Percentiles rank a stretch among this genome's conserved stretches.
Evolutionary conservation across 92 coral and sea anemone genomes (phyloP).

Genomic region (Phymanthus crucifer): DNA sequence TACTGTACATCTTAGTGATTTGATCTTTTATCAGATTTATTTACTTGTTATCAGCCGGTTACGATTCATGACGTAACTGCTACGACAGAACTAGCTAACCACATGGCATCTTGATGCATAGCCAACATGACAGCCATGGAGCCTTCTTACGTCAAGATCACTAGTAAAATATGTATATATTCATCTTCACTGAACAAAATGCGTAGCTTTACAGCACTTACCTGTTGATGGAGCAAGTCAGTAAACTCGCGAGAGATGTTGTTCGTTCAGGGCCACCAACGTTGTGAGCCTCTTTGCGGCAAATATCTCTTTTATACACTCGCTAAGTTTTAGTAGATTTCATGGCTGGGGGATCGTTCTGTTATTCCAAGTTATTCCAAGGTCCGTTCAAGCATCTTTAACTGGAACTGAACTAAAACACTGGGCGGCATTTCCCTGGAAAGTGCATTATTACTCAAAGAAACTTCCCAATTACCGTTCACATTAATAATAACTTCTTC

Average conservation of each 20-base stretch:
- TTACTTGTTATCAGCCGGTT: too few relatives aligned
- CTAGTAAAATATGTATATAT: too few relatives aligned
- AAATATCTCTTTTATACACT: neutral
- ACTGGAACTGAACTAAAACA: neutral
- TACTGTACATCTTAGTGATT: too few relatives aligned
- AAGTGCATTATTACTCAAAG: neutral
- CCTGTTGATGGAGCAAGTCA: neutral
- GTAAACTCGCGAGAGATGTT: neutral
- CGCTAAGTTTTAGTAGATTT: neutral
- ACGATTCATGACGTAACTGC: too few relatives aligned
- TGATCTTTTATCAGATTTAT: too few relatives aligned
- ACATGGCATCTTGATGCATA: too few relatives aligned
- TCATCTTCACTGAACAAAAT: too few relatives aligned
- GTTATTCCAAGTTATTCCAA: neutral
- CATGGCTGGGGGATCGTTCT: neutral
- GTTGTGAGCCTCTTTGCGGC: neutral
- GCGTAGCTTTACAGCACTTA: neutral
- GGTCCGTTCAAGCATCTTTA: neutral
- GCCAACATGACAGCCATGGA: too few relatives aligned
- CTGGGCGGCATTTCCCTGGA: neutral
- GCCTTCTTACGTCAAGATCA: too few relatives aligned
- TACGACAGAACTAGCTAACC: too few relatives aligned
- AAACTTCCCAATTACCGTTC: neutral
- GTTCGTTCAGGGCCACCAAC: neutral
- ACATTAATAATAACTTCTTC: neutral